Base-by-base conservation (phyloP, 2,113 vertebrate genomes). In the Phocoena phocoena region DNA sequence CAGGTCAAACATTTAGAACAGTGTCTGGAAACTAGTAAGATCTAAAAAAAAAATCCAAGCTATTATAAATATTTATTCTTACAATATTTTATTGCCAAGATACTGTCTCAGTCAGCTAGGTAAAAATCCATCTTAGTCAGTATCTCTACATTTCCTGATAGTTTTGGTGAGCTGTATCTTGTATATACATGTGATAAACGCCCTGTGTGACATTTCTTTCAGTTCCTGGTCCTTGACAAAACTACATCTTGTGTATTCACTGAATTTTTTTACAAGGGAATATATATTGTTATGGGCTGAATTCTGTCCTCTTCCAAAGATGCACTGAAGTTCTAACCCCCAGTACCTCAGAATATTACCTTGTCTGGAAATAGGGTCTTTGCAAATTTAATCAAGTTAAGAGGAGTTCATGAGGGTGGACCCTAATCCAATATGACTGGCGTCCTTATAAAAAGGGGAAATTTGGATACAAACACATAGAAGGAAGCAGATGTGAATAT, bases 11-110 rank as follows among this genome's bases (percentile, higher is more conserved):
- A 62, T 93, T 89, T 62, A 77, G 41, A 93, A 60, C 11, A 53
- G n/a, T 31, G 41, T 68, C 50, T 38, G 17, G 55, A 79, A 71
- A 90, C 10, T 14, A 88, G 41, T 38, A 65, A 74, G 20, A 36
- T 60, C 18, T 62, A 15, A 62, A 84, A 90, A 36, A 90, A 86
- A 88, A 12, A 41, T 77, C 23, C 6, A 47, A 77, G 21, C 33
- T 77, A 47, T 79, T 63, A 90, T 71, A n/a, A 96, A 68, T 60
- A 81, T 94, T 50, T 87, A 86, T 87, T 81, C 20, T 33, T 87
- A 41, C 3, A 87, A n/a, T 86, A 91, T 38, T 94, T 91, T 77
- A 62, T 82, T 87, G n/a, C 38, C 33, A 92, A 88, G 58, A 33
- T 23, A 87, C 17, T 82, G 33, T 76, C 38, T 86, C 79, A 65